Percentiles rank a stretch among this genome's conserved stretches.
phyloP scores from a whole-genome alignment of 1,140 invertebrate species.

The Helicoverpa armigera region DNA sequence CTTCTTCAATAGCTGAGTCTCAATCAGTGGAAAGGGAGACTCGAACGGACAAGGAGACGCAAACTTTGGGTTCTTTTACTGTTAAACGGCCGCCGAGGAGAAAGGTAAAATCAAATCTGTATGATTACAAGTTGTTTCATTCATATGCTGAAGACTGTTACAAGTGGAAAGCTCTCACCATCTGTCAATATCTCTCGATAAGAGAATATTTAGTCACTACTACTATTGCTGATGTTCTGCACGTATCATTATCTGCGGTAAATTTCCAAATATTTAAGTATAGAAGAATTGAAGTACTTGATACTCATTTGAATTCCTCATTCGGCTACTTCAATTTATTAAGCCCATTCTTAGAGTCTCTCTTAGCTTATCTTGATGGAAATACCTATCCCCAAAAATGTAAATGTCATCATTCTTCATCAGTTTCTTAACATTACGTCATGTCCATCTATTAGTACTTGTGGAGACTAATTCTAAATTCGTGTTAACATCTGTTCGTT shows the following conservation, averaged over 20 bases:
- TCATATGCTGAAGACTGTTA: not conserved
- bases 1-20: not conserved
- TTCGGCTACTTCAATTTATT: no score
- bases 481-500: conserved; percentile 14
- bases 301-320: no score
- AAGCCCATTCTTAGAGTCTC: no score
- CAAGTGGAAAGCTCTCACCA: not conserved
- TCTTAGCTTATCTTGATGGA: no score
- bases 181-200: not conserved
- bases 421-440: not conserved
- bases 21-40: not conserved
- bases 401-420: not conserved
- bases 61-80: not conserved
- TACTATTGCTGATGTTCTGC: no score
- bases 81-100: conserved; percentile 1
- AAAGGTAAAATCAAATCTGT: not conserved
- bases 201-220: no score
- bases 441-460: not conserved
- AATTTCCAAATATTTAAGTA: no score
- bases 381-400: no score
- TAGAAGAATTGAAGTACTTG: no score
- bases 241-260: no score
- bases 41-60: not conserved
- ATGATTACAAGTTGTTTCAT: no score
- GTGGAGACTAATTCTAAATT: conserved; percentile 29